phyloP scores from a whole-genome alignment of 37 sponge, comb jelly and placozoan genomes.

The Crambe crambe region DNA sequence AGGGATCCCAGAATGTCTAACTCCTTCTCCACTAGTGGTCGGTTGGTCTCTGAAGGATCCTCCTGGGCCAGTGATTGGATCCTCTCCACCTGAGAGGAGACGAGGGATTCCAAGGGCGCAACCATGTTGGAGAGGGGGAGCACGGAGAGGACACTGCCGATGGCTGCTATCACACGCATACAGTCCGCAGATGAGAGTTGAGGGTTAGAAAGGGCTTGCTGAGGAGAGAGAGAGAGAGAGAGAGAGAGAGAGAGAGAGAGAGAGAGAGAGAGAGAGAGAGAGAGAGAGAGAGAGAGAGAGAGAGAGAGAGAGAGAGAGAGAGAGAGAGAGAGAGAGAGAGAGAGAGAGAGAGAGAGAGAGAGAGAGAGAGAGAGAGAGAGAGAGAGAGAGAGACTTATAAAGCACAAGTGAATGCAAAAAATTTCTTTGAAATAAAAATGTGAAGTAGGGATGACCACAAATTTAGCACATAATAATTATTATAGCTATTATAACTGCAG shows the following conservation, averaged over 20 bases:
- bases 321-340: constrained; percentile 15
- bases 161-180: constrained; percentile 49
- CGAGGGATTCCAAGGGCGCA: constrained; percentile 27
- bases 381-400: background rate
- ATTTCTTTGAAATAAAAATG: no score
- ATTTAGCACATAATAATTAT: no score
- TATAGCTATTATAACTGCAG: no score
- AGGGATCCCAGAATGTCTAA: constrained; percentile 42
- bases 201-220: constrained; percentile 44
- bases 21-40: constrained; percentile 53
- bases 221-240: constrained; percentile 11
- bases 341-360: constrained; percentile 6
- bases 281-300: constrained; percentile 12
- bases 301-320: constrained; percentile 17
- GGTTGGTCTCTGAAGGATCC: constrained; percentile 6
- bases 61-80: constrained; percentile 18
- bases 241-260: constrained; percentile 20
- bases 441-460: no score
- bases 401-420: no score
- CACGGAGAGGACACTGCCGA: constrained; percentile 59
- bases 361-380: background rate
- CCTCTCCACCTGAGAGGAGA: constrained; percentile 17
- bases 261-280: constrained; percentile 3
- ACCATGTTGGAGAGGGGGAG: constrained; percentile 34
- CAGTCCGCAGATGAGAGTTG: constrained; percentile 31